These are phyloP conservation scores for Antennarius maculatus DNA, from an alignment of 2,797 vertebrate genomes.

Conservation along the genomic window DNA sequence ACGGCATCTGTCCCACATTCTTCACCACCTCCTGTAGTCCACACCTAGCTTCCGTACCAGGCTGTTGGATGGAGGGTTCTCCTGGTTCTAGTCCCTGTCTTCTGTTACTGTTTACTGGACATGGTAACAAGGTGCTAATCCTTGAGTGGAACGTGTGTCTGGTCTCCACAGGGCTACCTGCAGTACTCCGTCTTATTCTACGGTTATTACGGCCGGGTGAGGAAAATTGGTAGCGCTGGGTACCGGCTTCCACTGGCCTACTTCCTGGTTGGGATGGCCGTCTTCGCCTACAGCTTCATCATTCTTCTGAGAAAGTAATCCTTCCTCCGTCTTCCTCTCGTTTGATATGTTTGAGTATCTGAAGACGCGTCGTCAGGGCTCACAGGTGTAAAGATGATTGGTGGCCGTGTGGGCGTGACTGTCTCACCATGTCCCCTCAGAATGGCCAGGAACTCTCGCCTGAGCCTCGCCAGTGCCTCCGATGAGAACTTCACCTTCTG, in stretches of 20 bases:
- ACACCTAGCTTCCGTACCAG: not conserved
- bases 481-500: slow-evolving; percentile 98
- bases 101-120: too few species aligned
- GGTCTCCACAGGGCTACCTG: slow-evolving; percentile 89
- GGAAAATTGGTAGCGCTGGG: slow-evolving; percentile 91
- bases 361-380: not conserved
- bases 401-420: too few species aligned
- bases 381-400: too few species aligned
- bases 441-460: slow-evolving; percentile 96
- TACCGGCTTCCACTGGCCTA: slow-evolving; percentile 95
- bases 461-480: slow-evolving; percentile 93
- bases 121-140: not conserved
- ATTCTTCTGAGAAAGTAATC: slow-evolving; percentile 93
- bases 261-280: slow-evolving; percentile 97
- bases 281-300: slow-evolving; percentile 98
- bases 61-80: too few species aligned
- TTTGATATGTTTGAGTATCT: not conserved
- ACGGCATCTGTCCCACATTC: slow-evolving; percentile 25
- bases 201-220: slow-evolving; percentile 91
- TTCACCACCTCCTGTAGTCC: slow-evolving; percentile 12
- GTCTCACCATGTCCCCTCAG: slow-evolving; percentile 64
- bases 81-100: too few species aligned
- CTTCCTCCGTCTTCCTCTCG: not conserved
- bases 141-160: slow-evolving; percentile 16
- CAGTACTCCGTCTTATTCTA: slow-evolving; percentile 98